Percentiles rank a stretch among this genome's conserved stretches.
phyloP scores from a whole-genome alignment of 2,797 vertebrate genomes.

The Adelosebastes latens region DNA sequence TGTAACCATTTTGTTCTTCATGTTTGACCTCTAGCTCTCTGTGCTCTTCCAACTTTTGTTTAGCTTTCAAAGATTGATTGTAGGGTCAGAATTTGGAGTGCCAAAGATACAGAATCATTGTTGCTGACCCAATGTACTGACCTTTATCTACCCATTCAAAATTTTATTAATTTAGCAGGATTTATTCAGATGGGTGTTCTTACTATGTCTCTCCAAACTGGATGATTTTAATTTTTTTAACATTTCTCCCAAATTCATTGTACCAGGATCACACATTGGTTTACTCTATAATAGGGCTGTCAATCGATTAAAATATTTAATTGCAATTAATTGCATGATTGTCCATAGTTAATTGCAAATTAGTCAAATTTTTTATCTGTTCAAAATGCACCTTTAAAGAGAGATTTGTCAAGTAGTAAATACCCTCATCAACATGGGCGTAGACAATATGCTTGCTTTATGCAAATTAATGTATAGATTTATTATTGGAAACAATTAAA shows the following conservation, averaged over 20 bases:
- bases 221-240: too few species aligned
- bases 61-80: background rate
- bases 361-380: too few species aligned
- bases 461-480: too few species aligned
- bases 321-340: too few species aligned
- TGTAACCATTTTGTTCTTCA: background rate
- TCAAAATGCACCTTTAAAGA: too few species aligned
- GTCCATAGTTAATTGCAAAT: too few species aligned
- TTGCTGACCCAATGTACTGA: background rate
- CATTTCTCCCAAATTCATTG: background rate
- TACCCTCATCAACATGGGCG: too few species aligned
- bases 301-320: too few species aligned
- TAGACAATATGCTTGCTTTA: too few species aligned
- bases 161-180: background rate
- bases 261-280: background rate
- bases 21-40: slow-evolving; percentile 1
- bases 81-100: background rate
- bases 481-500: too few species aligned
- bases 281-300: background rate
- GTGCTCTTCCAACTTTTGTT: background rate
- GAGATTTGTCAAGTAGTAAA: rapidly evolving
- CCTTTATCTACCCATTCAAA: background rate
- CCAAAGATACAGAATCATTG: background rate
- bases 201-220: too few species aligned
- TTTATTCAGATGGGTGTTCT: background rate